These are phyloP conservation scores for Eretmochelys imbricata DNA, from an alignment of 2,113 vertebrate genomes.

Conservation along the genomic window DNA sequence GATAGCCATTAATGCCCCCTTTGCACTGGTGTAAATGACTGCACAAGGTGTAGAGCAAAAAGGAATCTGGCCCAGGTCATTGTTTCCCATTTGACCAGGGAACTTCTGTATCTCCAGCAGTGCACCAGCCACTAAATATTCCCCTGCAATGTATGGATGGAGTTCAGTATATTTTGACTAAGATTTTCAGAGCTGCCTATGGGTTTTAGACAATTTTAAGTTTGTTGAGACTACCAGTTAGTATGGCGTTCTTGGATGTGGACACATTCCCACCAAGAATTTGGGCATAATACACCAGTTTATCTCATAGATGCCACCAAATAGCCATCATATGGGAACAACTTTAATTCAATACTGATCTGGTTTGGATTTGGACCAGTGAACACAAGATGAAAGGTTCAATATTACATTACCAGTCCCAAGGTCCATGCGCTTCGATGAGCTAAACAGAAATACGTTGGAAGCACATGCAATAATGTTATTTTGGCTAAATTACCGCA, in stretches of 20 bases:
- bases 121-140: not conserved
- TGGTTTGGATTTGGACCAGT: slow-evolving; percentile 3
- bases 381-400: slow-evolving; percentile 1
- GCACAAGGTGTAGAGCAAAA: not conserved
- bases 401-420: slow-evolving; percentile 44
- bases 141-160: not conserved
- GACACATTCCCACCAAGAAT: not conserved
- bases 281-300: not conserved
- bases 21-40: not conserved
- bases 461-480: slow-evolving; percentile 55
- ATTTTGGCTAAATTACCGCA: slow-evolving; percentile 62
- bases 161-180: not conserved
- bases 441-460: slow-evolving; percentile 38
- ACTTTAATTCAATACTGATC: not conserved
- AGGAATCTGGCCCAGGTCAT: not conserved
- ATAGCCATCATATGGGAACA: not conserved
- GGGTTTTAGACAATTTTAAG: not conserved
- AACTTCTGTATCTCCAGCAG: slow-evolving; percentile 25
- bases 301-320: not conserved
- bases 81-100: not conserved
- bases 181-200: not conserved
- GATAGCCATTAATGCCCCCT: not conserved
- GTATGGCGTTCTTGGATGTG: not conserved
- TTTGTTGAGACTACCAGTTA: not conserved
- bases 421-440: not conserved